These are phyloP conservation scores for Marmota flaviventris DNA, from an alignment of 2,113 vertebrate genomes.

Conservation along the genomic window DNA sequence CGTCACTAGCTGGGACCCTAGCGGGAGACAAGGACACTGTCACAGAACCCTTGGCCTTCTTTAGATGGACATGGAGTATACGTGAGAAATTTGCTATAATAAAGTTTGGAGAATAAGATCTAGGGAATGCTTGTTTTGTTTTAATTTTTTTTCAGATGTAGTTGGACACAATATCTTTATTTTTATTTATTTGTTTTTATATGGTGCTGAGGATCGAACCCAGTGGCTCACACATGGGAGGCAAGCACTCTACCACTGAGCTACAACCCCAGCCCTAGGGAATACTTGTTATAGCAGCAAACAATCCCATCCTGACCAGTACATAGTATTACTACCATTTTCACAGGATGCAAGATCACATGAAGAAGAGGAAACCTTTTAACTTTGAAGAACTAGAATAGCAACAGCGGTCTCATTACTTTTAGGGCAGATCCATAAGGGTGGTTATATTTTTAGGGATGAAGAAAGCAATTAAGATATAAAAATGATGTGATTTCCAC, in stretches of 20 bases:
- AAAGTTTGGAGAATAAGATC: background rate
- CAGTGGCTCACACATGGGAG: too few relatives aligned
- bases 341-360: background rate
- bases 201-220: too few relatives aligned
- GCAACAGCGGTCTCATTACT: background rate
- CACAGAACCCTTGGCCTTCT: background rate
- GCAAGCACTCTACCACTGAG: too few relatives aligned
- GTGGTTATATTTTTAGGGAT: background rate
- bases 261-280: too few relatives aligned
- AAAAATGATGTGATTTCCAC: background rate
- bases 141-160: too few relatives aligned
- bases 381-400: background rate
- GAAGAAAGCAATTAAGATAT: background rate
- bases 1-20: background rate
- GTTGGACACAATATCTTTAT: too few relatives aligned
- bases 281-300: background rate
- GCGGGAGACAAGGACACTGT: background rate
- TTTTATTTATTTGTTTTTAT: too few relatives aligned
- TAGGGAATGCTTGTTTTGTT: background rate
- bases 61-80: rapidly evolving
- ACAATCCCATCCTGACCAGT: background rate
- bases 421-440: background rate
- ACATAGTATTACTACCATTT: background rate
- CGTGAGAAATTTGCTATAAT: background rate
- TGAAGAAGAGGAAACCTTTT: background rate